These are phyloP conservation scores for Dioctria linearis DNA, from an alignment of 2,888 invertebrate species.

Conservation along the genomic window DNA sequence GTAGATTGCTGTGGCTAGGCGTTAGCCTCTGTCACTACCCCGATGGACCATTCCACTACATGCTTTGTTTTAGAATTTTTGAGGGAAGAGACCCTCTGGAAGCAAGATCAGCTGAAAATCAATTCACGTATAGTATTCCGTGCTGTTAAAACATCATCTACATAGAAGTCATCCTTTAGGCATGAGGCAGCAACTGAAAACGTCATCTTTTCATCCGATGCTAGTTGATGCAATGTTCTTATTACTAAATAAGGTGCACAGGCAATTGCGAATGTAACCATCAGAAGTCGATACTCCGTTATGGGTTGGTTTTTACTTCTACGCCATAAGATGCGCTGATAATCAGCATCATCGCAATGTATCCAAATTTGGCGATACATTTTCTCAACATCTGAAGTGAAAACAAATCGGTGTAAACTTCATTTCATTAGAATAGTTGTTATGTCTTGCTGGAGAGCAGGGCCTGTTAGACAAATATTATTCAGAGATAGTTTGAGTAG, in stretches of 20 bases:
- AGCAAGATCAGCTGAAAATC: background rate
- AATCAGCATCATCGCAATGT: background rate
- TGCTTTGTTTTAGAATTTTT: background rate
- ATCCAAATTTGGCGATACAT: slow-evolving; percentile 11
- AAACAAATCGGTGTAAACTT: too few relatives aligned
- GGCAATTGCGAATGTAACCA: background rate
- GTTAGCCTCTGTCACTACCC: background rate
- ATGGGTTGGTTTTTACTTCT: background rate
- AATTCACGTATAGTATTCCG: background rate
- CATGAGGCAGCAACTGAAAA: background rate
- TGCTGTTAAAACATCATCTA: background rate
- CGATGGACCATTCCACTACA: background rate
- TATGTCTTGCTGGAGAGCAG: too few relatives aligned
- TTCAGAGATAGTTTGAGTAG: too few relatives aligned
- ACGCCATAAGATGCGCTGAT: slow-evolving; percentile 16
- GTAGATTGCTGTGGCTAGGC: too few relatives aligned
- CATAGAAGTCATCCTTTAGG: background rate
- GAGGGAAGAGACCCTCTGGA: background rate
- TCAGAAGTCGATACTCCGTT: background rate
- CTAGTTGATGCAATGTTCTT: slow-evolving; percentile 6
- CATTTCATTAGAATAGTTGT: too few relatives aligned
- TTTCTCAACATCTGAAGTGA: slow-evolving; percentile 8
- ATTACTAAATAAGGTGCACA: slow-evolving; percentile 11
- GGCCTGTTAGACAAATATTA: too few relatives aligned
- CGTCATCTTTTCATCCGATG: background rate